Evolutionary conservation across 2,113 vertebrate species (phyloP).

Genomic region (Natator depressus): DNA sequence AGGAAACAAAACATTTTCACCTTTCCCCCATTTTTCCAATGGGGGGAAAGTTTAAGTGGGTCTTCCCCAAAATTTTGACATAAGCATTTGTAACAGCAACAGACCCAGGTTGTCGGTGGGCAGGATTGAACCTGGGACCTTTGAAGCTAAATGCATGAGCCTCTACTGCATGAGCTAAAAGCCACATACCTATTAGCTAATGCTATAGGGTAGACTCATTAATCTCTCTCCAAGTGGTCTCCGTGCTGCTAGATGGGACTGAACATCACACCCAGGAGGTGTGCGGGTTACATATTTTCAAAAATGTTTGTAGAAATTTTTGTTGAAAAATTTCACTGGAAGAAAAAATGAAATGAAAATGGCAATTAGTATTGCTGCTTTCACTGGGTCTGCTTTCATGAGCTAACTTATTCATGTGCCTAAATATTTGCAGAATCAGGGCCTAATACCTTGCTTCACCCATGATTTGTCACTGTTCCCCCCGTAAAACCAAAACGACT

Average conservation of each 20-base stretch:
- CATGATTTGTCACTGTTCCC: neutral
- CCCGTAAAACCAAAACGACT: neutral
- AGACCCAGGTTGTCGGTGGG: too few species aligned
- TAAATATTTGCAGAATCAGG: neutral
- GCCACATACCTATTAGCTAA: too few species aligned
- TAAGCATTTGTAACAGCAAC: neutral
- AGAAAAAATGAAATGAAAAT: neutral
- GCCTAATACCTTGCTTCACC: neutral
- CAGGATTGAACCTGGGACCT: too few species aligned
- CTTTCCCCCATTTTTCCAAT: neutral
- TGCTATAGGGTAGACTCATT: too few species aligned
- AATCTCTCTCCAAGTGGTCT: too few species aligned
- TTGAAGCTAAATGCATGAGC: too few species aligned
- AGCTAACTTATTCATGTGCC: neutral
- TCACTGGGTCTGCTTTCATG: neutral
- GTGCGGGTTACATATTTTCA: neutral
- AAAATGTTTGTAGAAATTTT: neutral
- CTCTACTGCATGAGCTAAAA: too few species aligned
- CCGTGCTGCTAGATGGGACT: too few species aligned
- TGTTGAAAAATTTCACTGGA: neutral
- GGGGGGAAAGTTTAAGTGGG: too few species aligned
- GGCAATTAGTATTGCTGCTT: neutral
- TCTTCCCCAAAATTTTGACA: neutral
- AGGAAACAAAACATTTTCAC: too few species aligned
- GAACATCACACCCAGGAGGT: too few species aligned